Evolutionary conservation across 2,113 vertebrate genomes (phyloP).

Genomic region (Sphyrna mokarran): DNA sequence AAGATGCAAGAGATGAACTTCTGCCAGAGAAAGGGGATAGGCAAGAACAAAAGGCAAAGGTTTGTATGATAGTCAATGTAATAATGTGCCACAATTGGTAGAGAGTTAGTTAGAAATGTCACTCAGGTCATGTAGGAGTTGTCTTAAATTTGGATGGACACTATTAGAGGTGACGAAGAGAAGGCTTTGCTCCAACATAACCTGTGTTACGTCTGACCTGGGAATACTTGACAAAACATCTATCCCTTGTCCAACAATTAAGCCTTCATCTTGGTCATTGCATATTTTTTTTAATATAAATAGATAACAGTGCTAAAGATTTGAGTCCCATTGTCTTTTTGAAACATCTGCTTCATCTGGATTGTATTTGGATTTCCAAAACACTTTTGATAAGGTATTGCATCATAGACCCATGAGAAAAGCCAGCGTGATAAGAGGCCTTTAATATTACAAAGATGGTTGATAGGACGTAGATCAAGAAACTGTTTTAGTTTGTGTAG

Average conservation of each 20-base stretch:
- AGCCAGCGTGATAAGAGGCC: not conserved
- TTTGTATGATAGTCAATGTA: not conserved
- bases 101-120: not conserved
- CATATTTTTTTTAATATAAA: not conserved
- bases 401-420: not conserved
- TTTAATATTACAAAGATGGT: not conserved
- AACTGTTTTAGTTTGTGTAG: not conserved
- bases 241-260: not conserved
- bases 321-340: not conserved
- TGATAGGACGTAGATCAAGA: not conserved
- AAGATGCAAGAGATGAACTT: not conserved
- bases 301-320: not conserved
- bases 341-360: not conserved
- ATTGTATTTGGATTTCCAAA: not conserved
- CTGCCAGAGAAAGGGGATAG: not conserved
- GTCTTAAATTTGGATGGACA: not conserved
- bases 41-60: not conserved
- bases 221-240: not conserved
- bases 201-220: not conserved
- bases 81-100: not conserved
- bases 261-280: not conserved
- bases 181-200: not conserved
- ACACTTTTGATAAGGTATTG: not conserved
- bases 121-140: not conserved
- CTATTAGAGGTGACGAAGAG: not conserved